Percentiles rank a stretch among this genome's conserved stretches.
phyloP scores from a whole-genome alignment of 2,888 invertebrate genomes.

The Spilarctia lutea region DNA sequence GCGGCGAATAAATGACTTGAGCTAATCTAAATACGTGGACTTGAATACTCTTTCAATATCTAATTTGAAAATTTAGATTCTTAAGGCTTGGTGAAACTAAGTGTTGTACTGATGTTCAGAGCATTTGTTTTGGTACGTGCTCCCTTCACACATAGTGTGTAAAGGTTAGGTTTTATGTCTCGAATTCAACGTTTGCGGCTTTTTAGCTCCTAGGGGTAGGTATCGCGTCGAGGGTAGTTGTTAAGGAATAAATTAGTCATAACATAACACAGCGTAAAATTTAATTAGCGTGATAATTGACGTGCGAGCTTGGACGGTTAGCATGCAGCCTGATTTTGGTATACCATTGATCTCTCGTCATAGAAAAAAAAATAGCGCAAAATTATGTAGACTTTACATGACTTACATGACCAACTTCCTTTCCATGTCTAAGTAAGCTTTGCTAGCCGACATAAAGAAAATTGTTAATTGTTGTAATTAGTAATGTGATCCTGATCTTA shows the following conservation, averaged over 20 bases:
- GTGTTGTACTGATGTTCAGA: too few relatives aligned
- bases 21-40: not conserved
- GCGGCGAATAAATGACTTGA: not conserved
- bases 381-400: not conserved
- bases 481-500: not conserved
- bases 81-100: not conserved
- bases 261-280: constrained; percentile 72
- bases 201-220: constrained; percentile 44
- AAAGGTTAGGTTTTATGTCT: not conserved
- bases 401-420: too few relatives aligned
- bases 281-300: constrained; percentile 81
- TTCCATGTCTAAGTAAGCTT: not conserved
- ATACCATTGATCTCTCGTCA: constrained; percentile 9
- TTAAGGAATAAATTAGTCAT: constrained; percentile 81
- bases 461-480: not conserved
- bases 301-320: constrained; percentile 39
- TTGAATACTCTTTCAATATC: not conserved
- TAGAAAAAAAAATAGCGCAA: constrained; percentile 16
- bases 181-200: constrained; percentile 18
- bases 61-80: not conserved
- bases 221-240: constrained; percentile 57
- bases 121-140: not conserved
- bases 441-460: not conserved
- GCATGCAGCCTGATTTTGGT: constrained; percentile 32
- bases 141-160: not conserved